phyloP scores from a whole-genome alignment of 2,888 invertebrate species.

The Keiferia lycopersicella region DNA sequence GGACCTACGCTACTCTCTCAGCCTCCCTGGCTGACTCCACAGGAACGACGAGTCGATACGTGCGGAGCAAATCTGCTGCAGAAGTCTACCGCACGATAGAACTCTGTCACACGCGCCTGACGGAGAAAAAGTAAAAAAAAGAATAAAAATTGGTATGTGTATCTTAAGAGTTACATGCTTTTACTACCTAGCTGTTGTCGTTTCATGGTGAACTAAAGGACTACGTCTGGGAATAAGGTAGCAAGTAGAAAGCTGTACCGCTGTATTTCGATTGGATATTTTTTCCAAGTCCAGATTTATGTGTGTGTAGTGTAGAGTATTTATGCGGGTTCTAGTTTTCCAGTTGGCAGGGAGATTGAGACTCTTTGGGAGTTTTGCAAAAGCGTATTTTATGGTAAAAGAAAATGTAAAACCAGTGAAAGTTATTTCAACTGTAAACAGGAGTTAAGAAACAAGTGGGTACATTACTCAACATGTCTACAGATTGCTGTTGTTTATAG shows the following conservation, averaged over 20 bases:
- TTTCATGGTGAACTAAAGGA: slow-evolving; percentile 45
- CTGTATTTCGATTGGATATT: slow-evolving; percentile 11
- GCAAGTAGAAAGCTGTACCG: slow-evolving; percentile 8
- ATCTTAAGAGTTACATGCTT: not conserved
- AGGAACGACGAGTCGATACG: too few species aligned
- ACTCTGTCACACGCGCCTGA: too few species aligned
- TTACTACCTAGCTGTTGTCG: not conserved
- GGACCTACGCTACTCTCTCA: too few species aligned
- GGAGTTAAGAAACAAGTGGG: not conserved
- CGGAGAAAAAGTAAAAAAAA: too few species aligned
- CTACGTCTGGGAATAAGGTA: slow-evolving; percentile 21
- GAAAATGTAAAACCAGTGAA: not conserved
- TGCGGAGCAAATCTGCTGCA: too few species aligned
- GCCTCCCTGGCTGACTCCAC: too few species aligned
- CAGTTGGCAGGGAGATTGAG: not conserved
- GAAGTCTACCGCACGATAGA: too few species aligned
- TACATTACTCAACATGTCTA: not conserved
- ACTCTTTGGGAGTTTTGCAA: not conserved
- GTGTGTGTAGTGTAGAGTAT: not conserved
- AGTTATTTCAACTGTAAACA: not conserved
- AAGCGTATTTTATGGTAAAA: not conserved
- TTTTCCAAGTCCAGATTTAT: slow-evolving; percentile 15
- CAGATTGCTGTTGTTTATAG: not conserved
- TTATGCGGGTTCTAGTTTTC: slow-evolving; percentile 15
- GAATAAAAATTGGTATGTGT: too few species aligned